A percentile compares a stretch with the other conserved stretches of the same genome.
These are phyloP conservation scores for Melanostoma scalare DNA, from an alignment of 2,888 invertebrate species.

Conservation along the genomic window DNA sequence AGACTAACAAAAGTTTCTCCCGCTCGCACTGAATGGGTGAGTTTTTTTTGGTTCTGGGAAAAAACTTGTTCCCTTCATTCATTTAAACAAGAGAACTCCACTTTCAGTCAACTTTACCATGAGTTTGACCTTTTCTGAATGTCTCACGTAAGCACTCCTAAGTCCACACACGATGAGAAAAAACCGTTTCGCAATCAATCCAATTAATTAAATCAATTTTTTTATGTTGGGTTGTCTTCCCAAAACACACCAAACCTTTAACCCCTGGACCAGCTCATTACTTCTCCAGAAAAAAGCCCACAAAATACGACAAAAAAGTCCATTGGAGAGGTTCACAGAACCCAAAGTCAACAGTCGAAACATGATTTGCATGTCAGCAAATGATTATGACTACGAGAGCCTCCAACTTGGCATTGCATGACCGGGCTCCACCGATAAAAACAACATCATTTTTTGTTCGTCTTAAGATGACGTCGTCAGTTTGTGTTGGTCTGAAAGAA, in stretches of 20 bases:
- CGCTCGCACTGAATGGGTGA: slow-evolving; percentile 13
- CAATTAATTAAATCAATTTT: slow-evolving; percentile 49
- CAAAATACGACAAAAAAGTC: slow-evolving; percentile 11
- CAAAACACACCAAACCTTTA: slow-evolving; percentile 1
- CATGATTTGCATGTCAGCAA: slow-evolving; percentile 71
- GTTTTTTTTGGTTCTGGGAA: slow-evolving; percentile 7
- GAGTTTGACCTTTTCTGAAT: slow-evolving; percentile 35
- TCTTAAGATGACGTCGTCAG: slow-evolving; percentile 47
- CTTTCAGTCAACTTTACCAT: too few species aligned
- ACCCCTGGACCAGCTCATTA: slow-evolving; percentile 48
- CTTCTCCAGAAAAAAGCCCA: not conserved
- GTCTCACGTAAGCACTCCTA: slow-evolving; percentile 5
- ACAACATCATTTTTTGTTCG: slow-evolving; percentile 5
- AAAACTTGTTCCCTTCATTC: too few species aligned
- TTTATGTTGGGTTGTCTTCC: slow-evolving; percentile 1
- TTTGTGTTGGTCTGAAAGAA: slow-evolving; percentile 20
- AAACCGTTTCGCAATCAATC: slow-evolving; percentile 49
- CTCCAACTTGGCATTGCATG: slow-evolving; percentile 31
- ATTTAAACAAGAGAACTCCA: too few species aligned
- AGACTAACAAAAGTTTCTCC: not conserved
- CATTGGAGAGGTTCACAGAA: slow-evolving; percentile 15
- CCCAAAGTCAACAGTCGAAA: slow-evolving; percentile 57
- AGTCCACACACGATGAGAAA: slow-evolving; percentile 23
- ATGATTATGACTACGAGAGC: slow-evolving; percentile 46
- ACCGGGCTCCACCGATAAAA: slow-evolving; percentile 30